A percentile compares a stretch with the other conserved stretches of the same genome.
Conservation (phyloP, 2,888 invertebrate genomes). For the Zygogramma bicolorata region DNA sequence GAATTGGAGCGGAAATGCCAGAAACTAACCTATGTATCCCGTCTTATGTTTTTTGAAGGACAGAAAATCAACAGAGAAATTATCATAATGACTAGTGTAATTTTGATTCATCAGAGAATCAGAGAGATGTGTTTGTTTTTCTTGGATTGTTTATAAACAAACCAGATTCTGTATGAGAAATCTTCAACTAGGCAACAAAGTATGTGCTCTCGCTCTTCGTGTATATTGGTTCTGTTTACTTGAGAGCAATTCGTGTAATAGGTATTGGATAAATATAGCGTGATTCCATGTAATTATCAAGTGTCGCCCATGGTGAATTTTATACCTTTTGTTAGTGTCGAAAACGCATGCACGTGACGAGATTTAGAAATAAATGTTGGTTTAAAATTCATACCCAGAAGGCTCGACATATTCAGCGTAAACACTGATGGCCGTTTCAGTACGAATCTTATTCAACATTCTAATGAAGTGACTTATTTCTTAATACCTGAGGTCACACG, state of each 20-base stretch:
- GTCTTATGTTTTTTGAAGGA: no score
- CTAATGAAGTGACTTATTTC: no score
- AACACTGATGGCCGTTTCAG: no score
- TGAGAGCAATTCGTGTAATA: conserved; percentile 6
- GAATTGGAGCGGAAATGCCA: no score
- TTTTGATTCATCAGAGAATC: background rate
- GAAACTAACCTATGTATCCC: no score
- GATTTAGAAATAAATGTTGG: background rate
- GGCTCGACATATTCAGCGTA: background rate
- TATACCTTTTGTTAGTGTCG: conserved; percentile 29
- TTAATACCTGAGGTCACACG: no score
- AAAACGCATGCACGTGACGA: conserved; percentile 30
- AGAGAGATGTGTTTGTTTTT: background rate
- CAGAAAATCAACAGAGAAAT: no score
- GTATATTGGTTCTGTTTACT: conserved; percentile 10
- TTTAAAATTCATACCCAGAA: background rate
- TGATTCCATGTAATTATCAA: conserved; percentile 31
- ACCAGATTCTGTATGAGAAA: background rate
- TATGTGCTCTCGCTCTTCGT: background rate
- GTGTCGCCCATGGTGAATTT: conserved; percentile 32
- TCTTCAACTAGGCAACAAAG: background rate
- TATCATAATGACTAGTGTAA: no score
- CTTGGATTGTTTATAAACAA: background rate
- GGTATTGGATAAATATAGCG: conserved; percentile 24
- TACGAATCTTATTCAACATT: no score